Percentiles rank a stretch among this genome's conserved stretches.
These are phyloP conservation scores for Drosophila aff. DNA, from an alignment of 1,140 invertebrate genomes.

Conservation along the genomic window DNA sequence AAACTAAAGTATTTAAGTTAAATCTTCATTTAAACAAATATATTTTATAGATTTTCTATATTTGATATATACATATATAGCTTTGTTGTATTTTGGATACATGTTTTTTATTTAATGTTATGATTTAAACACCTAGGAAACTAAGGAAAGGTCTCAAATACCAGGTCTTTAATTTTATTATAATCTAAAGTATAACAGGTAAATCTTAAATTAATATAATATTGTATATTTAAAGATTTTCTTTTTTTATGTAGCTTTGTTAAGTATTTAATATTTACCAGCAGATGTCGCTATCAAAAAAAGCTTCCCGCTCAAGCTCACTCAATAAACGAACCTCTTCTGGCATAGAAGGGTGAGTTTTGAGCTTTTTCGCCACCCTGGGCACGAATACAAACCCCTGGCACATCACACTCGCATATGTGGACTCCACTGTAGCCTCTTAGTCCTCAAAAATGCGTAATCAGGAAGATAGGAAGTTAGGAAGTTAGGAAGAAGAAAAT, in stretches of 20 bases:
- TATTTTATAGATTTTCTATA: not conserved
- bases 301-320: slow-evolving; percentile 26
- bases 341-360: not conserved
- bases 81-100: too few species aligned
- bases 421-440: not conserved
- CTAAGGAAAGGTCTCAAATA: too few species aligned
- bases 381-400: not conserved
- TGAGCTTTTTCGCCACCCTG: slow-evolving; percentile 12
- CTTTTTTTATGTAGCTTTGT: too few species aligned
- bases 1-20: not conserved
- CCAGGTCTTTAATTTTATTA: too few species aligned
- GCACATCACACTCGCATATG: not conserved
- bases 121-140: too few species aligned
- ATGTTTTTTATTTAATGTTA: too few species aligned
- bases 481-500: not conserved
- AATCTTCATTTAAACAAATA: not conserved
- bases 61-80: too few species aligned
- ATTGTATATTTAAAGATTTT: not conserved
- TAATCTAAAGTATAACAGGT: too few species aligned
- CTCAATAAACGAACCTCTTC: slow-evolving; percentile 35
- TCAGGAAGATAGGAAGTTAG: too few species aligned
- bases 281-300: slow-evolving; percentile 35
- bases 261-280: not conserved
- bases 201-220: not conserved
- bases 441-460: too few species aligned